phyloP scores from a whole-genome alignment of 2,113 vertebrate species.

The Odontophorus gujanensis region DNA sequence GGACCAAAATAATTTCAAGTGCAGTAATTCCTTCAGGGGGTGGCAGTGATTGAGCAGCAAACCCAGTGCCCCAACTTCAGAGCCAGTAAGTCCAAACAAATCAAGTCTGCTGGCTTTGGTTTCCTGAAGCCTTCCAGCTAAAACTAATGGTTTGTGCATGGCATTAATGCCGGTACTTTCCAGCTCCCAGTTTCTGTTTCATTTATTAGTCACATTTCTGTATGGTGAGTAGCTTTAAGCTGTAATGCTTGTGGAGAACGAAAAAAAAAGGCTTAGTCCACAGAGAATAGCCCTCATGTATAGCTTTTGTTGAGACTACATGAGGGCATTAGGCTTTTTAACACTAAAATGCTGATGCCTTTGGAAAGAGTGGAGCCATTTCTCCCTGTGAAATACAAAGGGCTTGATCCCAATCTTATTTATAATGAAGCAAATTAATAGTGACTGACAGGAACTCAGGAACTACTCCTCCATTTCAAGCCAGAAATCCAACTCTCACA shows the following conservation, averaged over 20 bases:
- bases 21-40: rapidly evolving
- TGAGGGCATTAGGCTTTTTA: not conserved
- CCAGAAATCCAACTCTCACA: not conserved
- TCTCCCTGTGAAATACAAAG: not conserved
- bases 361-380: not conserved
- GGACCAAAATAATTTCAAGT: not conserved
- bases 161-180: not conserved
- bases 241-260: not conserved
- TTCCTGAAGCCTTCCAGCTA: not conserved
- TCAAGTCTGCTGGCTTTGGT: not conserved
- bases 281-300: not conserved
- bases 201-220: conserved; percentile 1
- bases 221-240: not conserved
- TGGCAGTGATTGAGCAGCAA: not conserved
- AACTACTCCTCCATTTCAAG: not conserved
- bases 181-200: not conserved
- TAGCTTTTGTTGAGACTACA: not conserved
- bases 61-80: not conserved
- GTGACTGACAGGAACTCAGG: not conserved
- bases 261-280: not conserved
- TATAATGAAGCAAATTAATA: conserved; percentile 12
- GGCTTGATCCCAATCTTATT: not conserved
- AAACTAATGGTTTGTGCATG: not conserved
- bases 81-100: not conserved
- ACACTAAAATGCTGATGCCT: not conserved